Evolutionary conservation across 2,113 vertebrate genomes (phyloP).

Genomic region (Promerops cafer): DNA sequence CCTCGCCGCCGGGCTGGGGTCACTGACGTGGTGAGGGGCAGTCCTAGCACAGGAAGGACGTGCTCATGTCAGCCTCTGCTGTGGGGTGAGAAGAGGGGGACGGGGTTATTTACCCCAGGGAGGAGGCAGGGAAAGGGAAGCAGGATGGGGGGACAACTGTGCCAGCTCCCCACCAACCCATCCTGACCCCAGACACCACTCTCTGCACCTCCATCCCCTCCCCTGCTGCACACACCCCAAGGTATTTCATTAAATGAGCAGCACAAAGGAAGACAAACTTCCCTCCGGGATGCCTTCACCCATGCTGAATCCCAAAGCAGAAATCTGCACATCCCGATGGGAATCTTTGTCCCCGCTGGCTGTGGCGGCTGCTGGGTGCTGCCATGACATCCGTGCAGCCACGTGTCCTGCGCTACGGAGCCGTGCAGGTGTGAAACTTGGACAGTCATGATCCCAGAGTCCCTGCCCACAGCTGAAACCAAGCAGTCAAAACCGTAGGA

Average conservation of each 20-base stretch:
- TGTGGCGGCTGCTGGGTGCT: background rate
- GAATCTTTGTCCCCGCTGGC: background rate
- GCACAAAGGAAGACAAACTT: background rate
- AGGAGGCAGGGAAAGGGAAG: background rate
- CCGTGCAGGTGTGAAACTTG: rapidly evolving
- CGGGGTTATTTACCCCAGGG: rapidly evolving
- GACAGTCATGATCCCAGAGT: background rate
- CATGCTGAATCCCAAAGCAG: background rate
- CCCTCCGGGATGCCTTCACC: background rate
- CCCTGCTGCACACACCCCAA: rapidly evolving
- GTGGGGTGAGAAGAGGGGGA: background rate
- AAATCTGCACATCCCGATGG: background rate
- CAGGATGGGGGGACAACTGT: rapidly evolving
- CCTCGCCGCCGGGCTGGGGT: background rate
- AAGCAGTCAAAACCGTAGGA: rapidly evolving
- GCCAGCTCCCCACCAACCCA: background rate
- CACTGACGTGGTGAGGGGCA: background rate
- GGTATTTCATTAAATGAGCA: background rate
- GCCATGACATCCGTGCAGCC: background rate
- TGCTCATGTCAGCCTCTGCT: background rate
- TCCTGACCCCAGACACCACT: background rate
- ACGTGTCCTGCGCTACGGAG: rapidly evolving
- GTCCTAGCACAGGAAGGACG: background rate
- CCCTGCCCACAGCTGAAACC: background rate
- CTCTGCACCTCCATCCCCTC: background rate